These are phyloP conservation scores for Actinia equina DNA, from an alignment of 64 coral and sea anemone species.

Conservation along the genomic window DNA sequence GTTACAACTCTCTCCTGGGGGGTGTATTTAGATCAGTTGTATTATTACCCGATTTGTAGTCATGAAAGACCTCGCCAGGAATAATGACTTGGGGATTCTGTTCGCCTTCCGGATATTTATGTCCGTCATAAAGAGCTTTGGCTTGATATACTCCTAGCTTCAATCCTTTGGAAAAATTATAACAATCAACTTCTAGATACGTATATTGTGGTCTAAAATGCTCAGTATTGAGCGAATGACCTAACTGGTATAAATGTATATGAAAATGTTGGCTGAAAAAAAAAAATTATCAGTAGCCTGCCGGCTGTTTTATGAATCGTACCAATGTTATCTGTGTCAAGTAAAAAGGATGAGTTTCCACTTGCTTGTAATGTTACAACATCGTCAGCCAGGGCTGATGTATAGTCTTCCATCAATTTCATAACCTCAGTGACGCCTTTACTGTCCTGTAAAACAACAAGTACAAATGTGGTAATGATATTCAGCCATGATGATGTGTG, in stretches of 20 bases:
- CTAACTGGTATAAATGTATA: background rate
- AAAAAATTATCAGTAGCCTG: no score
- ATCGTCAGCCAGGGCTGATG: conserved; percentile 4
- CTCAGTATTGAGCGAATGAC: no score
- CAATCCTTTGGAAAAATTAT: background rate
- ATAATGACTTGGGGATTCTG: background rate
- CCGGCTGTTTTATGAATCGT: background rate
- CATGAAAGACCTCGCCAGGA: conserved; percentile 16
- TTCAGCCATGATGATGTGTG: no score
- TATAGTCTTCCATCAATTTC: conserved; percentile 40
- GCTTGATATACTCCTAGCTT: conserved; percentile 15
- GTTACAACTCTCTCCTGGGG: no score
- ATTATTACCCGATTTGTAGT: conserved; percentile 23
- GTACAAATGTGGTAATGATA: background rate
- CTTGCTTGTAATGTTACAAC: conserved; percentile 7
- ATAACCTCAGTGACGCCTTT: conserved; percentile 57
- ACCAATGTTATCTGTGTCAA: conserved; percentile 47
- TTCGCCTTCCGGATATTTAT: background rate
- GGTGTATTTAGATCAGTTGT: background rate
- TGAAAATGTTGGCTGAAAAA: background rate
- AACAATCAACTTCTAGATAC: no score
- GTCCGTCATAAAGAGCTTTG: conserved; percentile 15
- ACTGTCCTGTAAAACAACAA: conserved; percentile 4
- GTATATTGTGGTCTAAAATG: no score
- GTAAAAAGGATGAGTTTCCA: conserved; percentile 6